Evolutionary conservation across 2,113 vertebrate species (phyloP).

Genomic region (Athene noctua): DNA sequence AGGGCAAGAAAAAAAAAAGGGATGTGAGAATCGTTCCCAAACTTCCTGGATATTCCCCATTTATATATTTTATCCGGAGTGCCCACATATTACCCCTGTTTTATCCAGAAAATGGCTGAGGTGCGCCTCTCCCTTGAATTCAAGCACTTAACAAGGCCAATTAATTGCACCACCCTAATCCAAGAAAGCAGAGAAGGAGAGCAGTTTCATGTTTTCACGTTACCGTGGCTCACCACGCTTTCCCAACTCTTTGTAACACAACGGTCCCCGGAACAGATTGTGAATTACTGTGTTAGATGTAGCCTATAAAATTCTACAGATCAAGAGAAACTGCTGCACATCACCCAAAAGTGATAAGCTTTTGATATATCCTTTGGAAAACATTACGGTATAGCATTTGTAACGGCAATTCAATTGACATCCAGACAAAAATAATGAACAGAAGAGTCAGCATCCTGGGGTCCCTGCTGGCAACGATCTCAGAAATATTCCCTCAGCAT

Average conservation of each 20-base stretch:
- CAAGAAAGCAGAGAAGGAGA: neutral
- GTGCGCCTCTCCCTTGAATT: too few relatives aligned
- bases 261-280: neutral
- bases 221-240: neutral
- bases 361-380: neutral
- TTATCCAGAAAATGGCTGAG: neutral
- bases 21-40: neutral
- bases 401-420: neutral
- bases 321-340: neutral
- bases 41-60: too few relatives aligned
- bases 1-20: neutral
- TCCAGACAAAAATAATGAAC: neutral
- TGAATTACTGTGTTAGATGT: neutral
- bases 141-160: neutral
- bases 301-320: neutral
- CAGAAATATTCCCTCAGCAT: neutral
- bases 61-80: accelerated
- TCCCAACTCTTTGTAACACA: neutral
- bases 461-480: neutral
- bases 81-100: too few relatives aligned
- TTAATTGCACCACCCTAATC: neutral
- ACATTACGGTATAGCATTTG: accelerated
- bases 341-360: neutral
- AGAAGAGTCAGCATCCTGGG: neutral
- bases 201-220: neutral